Evolutionary conservation across 2,113 vertebrate species (phyloP), one percentile per base, ranked within the genome.

Genomic region (Phrynosoma platyrhinos): DNA sequence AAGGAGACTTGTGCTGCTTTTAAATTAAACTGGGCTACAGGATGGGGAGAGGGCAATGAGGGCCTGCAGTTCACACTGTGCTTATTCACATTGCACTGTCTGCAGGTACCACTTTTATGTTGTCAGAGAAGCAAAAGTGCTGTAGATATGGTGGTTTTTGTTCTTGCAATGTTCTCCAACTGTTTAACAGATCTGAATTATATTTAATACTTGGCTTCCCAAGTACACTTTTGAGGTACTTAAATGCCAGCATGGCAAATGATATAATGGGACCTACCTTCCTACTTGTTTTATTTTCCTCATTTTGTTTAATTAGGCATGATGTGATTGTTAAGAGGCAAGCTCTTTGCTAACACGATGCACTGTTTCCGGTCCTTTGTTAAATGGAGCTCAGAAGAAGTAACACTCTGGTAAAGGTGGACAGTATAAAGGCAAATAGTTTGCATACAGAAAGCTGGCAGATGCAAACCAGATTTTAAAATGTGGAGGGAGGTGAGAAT

Each of bases 231-330:
- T 12, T 47, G 53, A 52, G 5, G 58, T 66, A 52, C 58, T 66
- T 78, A 47, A 77, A 85, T 52, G 55, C 25, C 74, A 78, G 58
- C 52, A 14, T 58, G 66, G 40, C 9, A 52, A 66, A 76, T 52
- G 42, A 68, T 83, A 20, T 53, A 88, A 36, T 55, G 12, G 40
- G 13, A 18, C 47, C 40, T 42, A 82, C 58, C 5, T 47, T 25
- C 42, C 21, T 82, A 25, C 8, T 20, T 52, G 30, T n/a, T 14
- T 82, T 83, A 77, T 88, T 77, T 30, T 83, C 16, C 1, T 69
- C 72, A 75, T 77, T 47, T 77, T 21, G n/a, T 82, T 87, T 83
- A 68, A 88, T 78, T 82, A 27, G 30, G 47, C 3, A 62, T 62
- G 12, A 53, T 36, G 13, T 68, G 72, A 68, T 88, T 64, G 68